Evolutionary conservation across 2,113 vertebrate species (phyloP).

Genomic region (Ptyas mucosa): DNA sequence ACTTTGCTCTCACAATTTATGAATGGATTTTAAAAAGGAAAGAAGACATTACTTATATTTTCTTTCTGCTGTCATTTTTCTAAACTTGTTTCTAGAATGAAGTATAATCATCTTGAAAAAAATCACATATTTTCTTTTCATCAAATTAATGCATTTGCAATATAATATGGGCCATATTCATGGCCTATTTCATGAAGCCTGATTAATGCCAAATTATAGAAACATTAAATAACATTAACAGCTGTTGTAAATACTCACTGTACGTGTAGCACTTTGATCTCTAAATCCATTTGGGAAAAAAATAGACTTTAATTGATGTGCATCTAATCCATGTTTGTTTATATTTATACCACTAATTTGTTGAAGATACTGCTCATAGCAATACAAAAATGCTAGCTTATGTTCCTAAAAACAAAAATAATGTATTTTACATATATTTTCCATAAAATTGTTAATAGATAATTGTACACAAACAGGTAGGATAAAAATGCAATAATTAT

Average conservation of each 20-base stretch:
- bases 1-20: background rate
- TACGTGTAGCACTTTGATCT: constrained; percentile 69
- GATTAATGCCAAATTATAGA: background rate
- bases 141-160: background rate
- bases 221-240: background rate
- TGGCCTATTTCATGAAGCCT: background rate
- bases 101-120: background rate
- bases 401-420: constrained; percentile 74
- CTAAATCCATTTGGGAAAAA: constrained; percentile 85
- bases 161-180: background rate
- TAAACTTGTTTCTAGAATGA: background rate
- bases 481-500: background rate
- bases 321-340: constrained; percentile 69
- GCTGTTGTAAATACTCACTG: constrained; percentile 66
- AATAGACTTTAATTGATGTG: constrained; percentile 71
- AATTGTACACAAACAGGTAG: background rate
- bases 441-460: background rate
- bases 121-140: background rate
- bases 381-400: constrained; percentile 82
- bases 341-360: constrained; percentile 66
- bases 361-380: constrained; percentile 81
- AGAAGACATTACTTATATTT: background rate
- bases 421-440: background rate
- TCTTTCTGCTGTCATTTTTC: background rate
- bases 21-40: background rate